phyloP scores from a whole-genome alignment of 2,113 vertebrate genomes.

The Sinocyclocheilus maitianheensis region DNA sequence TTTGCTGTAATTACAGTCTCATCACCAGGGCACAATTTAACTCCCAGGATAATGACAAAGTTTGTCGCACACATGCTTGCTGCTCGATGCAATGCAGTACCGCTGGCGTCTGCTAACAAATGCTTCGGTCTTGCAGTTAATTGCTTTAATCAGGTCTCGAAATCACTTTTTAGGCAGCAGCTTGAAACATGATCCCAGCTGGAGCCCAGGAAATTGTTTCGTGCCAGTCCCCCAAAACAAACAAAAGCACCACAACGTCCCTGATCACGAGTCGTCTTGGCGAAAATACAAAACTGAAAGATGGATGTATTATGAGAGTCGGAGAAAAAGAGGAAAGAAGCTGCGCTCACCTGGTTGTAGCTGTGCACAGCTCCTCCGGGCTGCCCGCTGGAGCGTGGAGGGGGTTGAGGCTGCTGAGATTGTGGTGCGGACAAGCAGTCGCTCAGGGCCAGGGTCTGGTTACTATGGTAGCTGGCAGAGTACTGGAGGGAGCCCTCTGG shows the following conservation, averaged over 20 bases:
- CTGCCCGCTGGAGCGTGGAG: slow-evolving; percentile 82
- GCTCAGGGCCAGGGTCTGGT: slow-evolving; percentile 93
- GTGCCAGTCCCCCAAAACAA: slow-evolving; percentile 22
- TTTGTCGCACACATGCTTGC: neutral
- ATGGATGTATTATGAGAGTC: neutral
- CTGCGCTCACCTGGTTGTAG: slow-evolving; percentile 91
- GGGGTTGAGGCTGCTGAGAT: slow-evolving; percentile 67
- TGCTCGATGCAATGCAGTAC: slow-evolving; percentile 20
- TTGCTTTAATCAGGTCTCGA: slow-evolving; percentile 14
- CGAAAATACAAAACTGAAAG: slow-evolving; percentile 32
- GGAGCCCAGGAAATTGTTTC: neutral
- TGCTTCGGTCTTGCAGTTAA: neutral
- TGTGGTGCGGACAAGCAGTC: slow-evolving; percentile 80
- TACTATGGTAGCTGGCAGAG: slow-evolving; percentile 98
- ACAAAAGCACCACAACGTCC: neutral
- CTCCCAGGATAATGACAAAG: slow-evolving; percentile 34
- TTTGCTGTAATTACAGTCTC: slow-evolving; percentile 59
- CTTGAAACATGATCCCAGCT: slow-evolving; percentile 17
- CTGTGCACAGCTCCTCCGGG: slow-evolving; percentile 89
- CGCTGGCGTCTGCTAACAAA: neutral
- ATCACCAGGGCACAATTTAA: slow-evolving; percentile 47
- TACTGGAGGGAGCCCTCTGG: slow-evolving; percentile 97
- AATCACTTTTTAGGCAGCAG: slow-evolving; percentile 32
- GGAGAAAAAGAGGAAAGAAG: neutral
- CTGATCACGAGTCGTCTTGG: neutral